Evolutionary conservation across 2,113 vertebrate species (phyloP).

Genomic region (Tupaia tana): DNA sequence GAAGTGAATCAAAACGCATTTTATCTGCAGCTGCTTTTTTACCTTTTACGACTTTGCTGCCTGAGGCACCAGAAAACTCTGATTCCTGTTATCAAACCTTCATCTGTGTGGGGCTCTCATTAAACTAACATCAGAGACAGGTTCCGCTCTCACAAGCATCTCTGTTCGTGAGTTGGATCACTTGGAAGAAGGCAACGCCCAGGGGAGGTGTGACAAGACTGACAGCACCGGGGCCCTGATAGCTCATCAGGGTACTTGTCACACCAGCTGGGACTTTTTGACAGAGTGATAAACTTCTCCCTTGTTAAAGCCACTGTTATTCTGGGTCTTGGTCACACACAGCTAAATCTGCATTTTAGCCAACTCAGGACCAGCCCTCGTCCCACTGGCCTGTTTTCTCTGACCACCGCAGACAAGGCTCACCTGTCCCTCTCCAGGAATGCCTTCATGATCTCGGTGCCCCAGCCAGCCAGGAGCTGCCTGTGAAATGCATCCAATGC

Average conservation of each 20-base stretch:
- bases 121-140: neutral
- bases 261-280: neutral
- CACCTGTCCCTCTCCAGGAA: no score
- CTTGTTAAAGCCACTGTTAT: neutral
- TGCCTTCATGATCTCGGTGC: neutral
- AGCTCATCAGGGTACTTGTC: neutral
- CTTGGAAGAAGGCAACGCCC: rapidly evolving
- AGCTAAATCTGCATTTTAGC: neutral
- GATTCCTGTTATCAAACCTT: neutral
- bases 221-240: rapidly evolving
- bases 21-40: neutral
- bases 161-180: neutral
- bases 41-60: neutral
- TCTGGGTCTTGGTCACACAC: neutral
- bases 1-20: neutral
- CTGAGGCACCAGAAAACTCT: neutral
- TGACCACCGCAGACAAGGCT: neutral
- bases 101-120: neutral
- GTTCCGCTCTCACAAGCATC: no score
- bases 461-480: neutral
- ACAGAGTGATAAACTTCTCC: neutral
- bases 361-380: neutral
- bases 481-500: no score
- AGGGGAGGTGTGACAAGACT: rapidly evolving
- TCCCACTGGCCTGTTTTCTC: neutral